Percentiles rank a stretch among this genome's conserved stretches.
Conservation (phyloP, 2,113 vertebrate species). For the Scomber japonicus region DNA sequence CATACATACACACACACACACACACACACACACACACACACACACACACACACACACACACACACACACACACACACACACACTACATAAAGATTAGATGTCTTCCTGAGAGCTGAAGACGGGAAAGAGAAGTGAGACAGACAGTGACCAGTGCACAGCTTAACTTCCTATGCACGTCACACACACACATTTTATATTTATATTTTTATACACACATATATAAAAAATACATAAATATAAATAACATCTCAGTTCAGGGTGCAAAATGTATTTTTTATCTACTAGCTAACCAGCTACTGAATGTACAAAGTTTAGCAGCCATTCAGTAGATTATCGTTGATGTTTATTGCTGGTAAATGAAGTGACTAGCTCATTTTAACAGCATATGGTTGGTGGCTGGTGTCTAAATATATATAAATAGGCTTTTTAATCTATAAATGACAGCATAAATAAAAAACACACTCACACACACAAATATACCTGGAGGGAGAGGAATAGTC, state of each 20-base stretch:
- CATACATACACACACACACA: too few relatives aligned
- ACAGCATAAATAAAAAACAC: background rate
- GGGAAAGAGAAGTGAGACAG: conserved; percentile 72
- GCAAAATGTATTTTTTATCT: too few relatives aligned
- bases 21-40: background rate
- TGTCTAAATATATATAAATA: background rate
- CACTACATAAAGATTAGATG: conserved; percentile 18
- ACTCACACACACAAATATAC: background rate
- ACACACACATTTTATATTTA: too few relatives aligned
- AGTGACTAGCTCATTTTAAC: too few relatives aligned
- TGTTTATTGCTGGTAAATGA: too few relatives aligned
- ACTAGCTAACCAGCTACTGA: too few relatives aligned
- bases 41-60: background rate
- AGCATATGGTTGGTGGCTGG: too few relatives aligned
- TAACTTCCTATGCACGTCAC: conserved; percentile 57
- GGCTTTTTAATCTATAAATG: background rate
- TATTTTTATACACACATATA: too few relatives aligned
- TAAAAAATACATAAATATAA: too few relatives aligned
- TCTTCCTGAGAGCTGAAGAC: conserved; percentile 35
- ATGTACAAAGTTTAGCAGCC: too few relatives aligned
- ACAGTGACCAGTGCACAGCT: conserved; percentile 45
- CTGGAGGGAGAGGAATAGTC: background rate
- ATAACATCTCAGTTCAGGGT: too few relatives aligned
- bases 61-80: conserved; percentile 8
- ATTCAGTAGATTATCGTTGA: too few relatives aligned